These are phyloP conservation scores for Ceratotherium simum DNA, from an alignment of 2,113 vertebrate species.

Conservation along the genomic window DNA sequence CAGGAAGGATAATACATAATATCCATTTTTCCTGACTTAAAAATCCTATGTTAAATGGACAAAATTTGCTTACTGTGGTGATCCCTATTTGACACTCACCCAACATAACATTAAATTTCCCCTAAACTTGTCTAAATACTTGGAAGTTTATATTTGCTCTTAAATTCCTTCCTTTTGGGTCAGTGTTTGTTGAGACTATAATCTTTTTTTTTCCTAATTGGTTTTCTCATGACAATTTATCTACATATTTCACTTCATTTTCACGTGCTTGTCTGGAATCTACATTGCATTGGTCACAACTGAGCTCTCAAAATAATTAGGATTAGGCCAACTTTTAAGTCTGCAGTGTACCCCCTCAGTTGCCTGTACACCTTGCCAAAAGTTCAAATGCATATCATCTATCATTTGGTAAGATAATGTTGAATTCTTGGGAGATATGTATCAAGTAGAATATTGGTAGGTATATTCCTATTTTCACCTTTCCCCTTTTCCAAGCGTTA, in stretches of 20 bases:
- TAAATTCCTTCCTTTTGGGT: background rate
- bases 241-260: background rate
- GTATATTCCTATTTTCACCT: background rate
- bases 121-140: background rate
- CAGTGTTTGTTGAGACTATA: background rate
- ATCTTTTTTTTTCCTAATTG: too few relatives aligned
- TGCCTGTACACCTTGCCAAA: background rate
- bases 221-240: background rate
- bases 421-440: constrained; percentile 12
- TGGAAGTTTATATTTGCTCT: background rate
- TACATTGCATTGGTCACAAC: background rate
- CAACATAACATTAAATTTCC: background rate
- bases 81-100: background rate
- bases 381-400: background rate
- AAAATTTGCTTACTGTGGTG: background rate
- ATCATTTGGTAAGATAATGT: background rate
- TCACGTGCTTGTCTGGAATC: background rate
- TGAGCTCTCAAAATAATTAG: background rate
- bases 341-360: background rate
- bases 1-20: background rate
- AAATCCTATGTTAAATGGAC: background rate
- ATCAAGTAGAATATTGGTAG: background rate
- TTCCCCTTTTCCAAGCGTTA: background rate
- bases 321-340: background rate
- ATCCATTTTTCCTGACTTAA: background rate